Base-by-base conservation (phyloP, 2,113 vertebrate genomes). In the Piaya cayana region DNA sequence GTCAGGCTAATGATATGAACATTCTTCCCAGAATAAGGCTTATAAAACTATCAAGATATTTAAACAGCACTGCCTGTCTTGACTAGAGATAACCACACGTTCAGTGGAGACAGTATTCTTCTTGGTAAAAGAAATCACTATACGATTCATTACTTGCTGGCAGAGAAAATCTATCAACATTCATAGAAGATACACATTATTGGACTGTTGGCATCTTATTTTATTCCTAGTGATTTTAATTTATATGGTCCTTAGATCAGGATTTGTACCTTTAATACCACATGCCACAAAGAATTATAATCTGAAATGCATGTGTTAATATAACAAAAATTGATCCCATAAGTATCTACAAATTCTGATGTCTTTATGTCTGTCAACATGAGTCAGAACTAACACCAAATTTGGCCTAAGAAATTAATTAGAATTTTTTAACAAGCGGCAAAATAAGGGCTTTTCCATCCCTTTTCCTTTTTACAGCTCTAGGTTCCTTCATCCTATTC, bases 231-330 rank as follows among this genome's bases (percentile, higher is more conserved):
- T 56, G 42, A 76, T 79, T 90, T 49, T 55, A 76, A 49, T 72
- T 80, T 52, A 49, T 72, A 90, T 92, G 72, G n/a, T 81, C 5
- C 56, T 91, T 70, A 63, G 36, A 91, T 58, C 36, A 87, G 50
- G 55, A 89, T 91, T 87, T 93, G 42, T 72, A 77, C 55, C 12
- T 92, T 88, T 86, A 86, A 86, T 60, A 95, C 19, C 72, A 72
- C 22, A 27, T 39, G 42, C 69, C 76, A 81, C n/a, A n/a, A 15
- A 81, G 63, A 92, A 86, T 65, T 77, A 72, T 49, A 92, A 67
- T n/a, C 80, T 58, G 71, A 77, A 49, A 72, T 68, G 69, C 36
- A 72, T 69, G 74, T 72, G 27, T 75, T 95, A 93, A 95, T 71
- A 64, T 30, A 90, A 85, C 55, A 74, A 50, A 39, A 50, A 65